Conservation (phyloP, 1,140 invertebrate species). For the Rhyacophila brunnea region DNA sequence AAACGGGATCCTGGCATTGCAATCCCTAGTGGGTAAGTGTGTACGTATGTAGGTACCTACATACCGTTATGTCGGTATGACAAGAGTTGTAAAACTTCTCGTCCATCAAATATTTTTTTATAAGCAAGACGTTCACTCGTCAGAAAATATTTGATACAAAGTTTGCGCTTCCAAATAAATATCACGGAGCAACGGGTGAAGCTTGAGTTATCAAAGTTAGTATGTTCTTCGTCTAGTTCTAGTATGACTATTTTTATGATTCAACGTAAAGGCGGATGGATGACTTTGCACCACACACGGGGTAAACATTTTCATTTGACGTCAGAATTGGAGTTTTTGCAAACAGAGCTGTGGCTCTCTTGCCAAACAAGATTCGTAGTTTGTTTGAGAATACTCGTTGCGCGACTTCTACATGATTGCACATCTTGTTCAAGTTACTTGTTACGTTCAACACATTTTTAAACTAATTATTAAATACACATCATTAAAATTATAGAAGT, state of each 20-base stretch:
- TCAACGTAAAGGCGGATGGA: slow-evolving; percentile 31
- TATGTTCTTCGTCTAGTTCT: slow-evolving; percentile 22
- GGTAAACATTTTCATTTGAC: slow-evolving; percentile 36
- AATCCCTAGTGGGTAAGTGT: too few species aligned
- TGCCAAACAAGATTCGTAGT: slow-evolving; percentile 27
- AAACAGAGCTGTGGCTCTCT: slow-evolving; percentile 24
- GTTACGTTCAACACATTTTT: too few species aligned
- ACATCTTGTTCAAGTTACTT: too few species aligned
- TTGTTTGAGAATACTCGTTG: slow-evolving; percentile 8
- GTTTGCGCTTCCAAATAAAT: slow-evolving; percentile 24
- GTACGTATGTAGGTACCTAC: too few species aligned
- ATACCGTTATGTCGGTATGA: too few species aligned
- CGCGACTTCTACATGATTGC: too few species aligned
- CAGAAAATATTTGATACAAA: too few species aligned
- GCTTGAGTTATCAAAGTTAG: slow-evolving; percentile 30
- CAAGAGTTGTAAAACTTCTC: slow-evolving; percentile 1
- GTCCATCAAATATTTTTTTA: slow-evolving; percentile 5
- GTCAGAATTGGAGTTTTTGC: slow-evolving; percentile 35
- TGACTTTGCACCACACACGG: slow-evolving; percentile 30
- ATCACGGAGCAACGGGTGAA: slow-evolving; percentile 8
- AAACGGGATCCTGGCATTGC: too few species aligned
- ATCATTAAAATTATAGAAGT: too few species aligned
- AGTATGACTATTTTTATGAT: slow-evolving; percentile 33
- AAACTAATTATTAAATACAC: too few species aligned
- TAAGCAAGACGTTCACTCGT: too few species aligned